Evolutionary conservation across 92 coral and sea anemone genomes (phyloP), one percentile per base, ranked within the genome.

Genomic region (Umimayanthus chanpuru): DNA sequence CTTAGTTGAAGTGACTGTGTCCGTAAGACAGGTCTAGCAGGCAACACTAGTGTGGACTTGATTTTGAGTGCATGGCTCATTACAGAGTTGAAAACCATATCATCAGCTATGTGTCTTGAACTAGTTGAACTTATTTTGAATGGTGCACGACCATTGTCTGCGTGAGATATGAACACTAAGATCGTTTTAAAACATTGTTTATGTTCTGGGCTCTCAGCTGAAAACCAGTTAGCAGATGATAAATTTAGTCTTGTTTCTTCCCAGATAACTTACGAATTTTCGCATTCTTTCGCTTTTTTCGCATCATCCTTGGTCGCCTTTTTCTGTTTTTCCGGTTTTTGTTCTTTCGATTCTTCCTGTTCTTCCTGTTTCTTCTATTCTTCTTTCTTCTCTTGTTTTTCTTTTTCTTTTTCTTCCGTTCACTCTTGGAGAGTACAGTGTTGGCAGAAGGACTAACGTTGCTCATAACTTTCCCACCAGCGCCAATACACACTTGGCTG

Each of bases 311-410:
- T 26, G 65, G 78, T 28, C 53, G 70, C 50, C 78, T 68, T 70
- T 83, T 83, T 30, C 65, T 70, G 25, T 43, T 11, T 70, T 83
- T 83, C 26, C 87, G 43, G 12, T 70, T 70, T 83, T 70, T 83
- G 30, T 71, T 83, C 78, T 68, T 83, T 72, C 78, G 78, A 21
- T 47, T 47, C 78, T 82, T 82, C 56, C 32, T 82, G 64, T 65
- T 68, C 58, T 70, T 83, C 74, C 87, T 26, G 76, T 68, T 83
- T 25, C 1, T 44, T 71, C 64, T 49, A 29, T 70, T 82, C 77
- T 82, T 83, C 71, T 83, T 83, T 53, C 61, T 47, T 32, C 41
- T 83, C 16, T 78, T 83, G 66, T 83, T 26, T 72, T 70, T 83
- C 64, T 18, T 83, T 70, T 70, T 83, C 67, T 47, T 70, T 50